Percentiles rank a stretch among this genome's conserved stretches.
Evolutionary conservation across 2,797 vertebrate genomes (phyloP).

Genomic region (Crocidura indochinensis): DNA sequence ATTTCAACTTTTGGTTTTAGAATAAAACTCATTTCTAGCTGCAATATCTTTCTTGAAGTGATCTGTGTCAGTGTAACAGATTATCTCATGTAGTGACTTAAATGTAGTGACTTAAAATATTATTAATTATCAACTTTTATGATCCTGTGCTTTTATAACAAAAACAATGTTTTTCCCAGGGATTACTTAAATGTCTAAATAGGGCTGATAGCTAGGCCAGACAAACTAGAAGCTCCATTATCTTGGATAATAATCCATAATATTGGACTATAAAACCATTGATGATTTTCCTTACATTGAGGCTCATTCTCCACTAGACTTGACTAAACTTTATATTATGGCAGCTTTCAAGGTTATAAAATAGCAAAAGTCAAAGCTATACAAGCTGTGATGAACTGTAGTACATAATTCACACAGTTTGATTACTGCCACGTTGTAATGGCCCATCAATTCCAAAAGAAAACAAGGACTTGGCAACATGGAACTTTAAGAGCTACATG

Average conservation of each 20-base stretch:
- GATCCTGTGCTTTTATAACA: neutral
- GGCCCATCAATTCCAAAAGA: too few relatives aligned
- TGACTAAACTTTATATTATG: neutral
- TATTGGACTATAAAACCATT: neutral
- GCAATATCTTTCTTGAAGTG: neutral
- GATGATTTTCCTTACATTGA: neutral
- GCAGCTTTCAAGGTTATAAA: neutral
- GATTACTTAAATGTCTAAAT: neutral
- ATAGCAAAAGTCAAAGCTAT: neutral
- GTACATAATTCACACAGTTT: neutral
- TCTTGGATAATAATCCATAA: too few relatives aligned
- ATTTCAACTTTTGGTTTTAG: neutral
- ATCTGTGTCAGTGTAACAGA: neutral
- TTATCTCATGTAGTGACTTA: too few relatives aligned
- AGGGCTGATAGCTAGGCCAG: neutral
- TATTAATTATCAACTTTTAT: neutral
- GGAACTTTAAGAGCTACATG: too few relatives aligned
- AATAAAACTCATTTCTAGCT: neutral
- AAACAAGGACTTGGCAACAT: too few relatives aligned
- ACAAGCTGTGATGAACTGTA: neutral
- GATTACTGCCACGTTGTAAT: too few relatives aligned
- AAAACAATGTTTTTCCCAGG: neutral
- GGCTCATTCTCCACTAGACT: neutral
- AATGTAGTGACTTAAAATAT: neutral
- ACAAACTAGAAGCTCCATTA: too few relatives aligned